A percentile compares a stretch with the other conserved stretches of the same genome.
Evolutionary conservation across 2,797 vertebrate genomes (phyloP).

Genomic region (Rhyacichthys aspro): DNA sequence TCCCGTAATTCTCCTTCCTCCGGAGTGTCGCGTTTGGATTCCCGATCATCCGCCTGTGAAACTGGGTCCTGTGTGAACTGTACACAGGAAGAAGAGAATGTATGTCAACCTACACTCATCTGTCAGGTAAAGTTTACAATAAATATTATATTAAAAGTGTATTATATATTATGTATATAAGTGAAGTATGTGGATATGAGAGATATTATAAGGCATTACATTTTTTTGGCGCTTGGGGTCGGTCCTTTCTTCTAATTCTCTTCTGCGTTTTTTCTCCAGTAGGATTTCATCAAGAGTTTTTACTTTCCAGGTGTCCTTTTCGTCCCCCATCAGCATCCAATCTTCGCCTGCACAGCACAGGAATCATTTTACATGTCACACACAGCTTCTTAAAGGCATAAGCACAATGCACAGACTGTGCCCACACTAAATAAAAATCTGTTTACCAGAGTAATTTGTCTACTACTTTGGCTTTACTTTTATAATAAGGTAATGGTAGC

Average conservation of each 20-base stretch:
- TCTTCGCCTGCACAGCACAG: conserved; percentile 68
- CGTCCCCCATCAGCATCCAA: conserved; percentile 96
- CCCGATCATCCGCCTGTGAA: conserved; percentile 95
- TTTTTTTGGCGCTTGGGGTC: conserved; percentile 91
- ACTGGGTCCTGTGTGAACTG: conserved; percentile 68
- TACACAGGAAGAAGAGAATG: conserved; percentile 9
- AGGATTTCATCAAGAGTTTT: conserved; percentile 99
- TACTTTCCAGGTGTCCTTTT: conserved; percentile 99
- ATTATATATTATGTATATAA: too few relatives aligned
- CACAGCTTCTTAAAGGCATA: conserved; percentile 18
- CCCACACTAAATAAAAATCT: too few relatives aligned
- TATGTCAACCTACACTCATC: background rate
- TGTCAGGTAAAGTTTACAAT: too few relatives aligned
- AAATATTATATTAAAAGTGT: too few relatives aligned
- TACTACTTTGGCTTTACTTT: too few relatives aligned
- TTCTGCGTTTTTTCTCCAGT: conserved; percentile 95
- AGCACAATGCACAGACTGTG: background rate
- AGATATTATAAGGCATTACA: conserved; percentile 70
- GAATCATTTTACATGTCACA: background rate
- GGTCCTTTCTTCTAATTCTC: conserved; percentile 93
- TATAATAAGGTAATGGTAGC: too few relatives aligned
- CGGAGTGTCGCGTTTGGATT: conserved; percentile 95
- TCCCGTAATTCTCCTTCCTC: conserved; percentile 99
- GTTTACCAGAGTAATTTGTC: too few relatives aligned
- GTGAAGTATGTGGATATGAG: too few relatives aligned